Base-by-base conservation (phyloP, 35 echinoderm and acorn worm species). In the Ophiothrix spiculata region DNA sequence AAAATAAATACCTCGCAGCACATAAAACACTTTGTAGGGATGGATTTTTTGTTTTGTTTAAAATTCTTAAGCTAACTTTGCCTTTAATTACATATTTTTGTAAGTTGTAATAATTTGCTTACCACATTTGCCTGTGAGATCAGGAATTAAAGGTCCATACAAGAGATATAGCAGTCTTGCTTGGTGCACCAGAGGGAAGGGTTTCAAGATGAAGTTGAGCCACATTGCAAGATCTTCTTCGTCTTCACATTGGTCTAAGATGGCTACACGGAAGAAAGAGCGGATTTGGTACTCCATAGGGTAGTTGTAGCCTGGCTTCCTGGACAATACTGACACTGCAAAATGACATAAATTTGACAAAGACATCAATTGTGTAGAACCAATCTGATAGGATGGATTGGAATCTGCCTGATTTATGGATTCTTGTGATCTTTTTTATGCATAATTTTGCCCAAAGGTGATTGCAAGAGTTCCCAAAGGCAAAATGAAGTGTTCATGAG, bases 131-230 rank as follows among this genome's bases (percentile, higher is more conserved):
- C 42, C 19, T 49, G 6, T 6, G 19, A 19, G 42, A 10, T n/a
- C 40, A 31, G 42, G 80, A 35, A 81, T 85, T 4, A 89, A 35
- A 39, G 95, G 92, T 79, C 96, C 96, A 90, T 94, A 94, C 15
- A 99, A 32, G 14, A 99, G 82, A 36, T 89, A 87, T 0, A 99
- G 86, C 23, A 99, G 33, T 32, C 92, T 99, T 13, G 96, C 96
- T 60, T 99, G 96, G 31, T 99, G 89, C 10, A 99, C 96, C 73
- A 99, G 81, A 56, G 96, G 96, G 64, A 87, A 94, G 0, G 96
- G 86, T 69, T 87, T 88, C 38, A 99, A 81, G 63, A 99, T 93
- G 74, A 93, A 89, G 40, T 90, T 86, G 1, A 99, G 69, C 92
- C 92, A 99, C 75, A 91, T 89, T 31, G 60, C 86, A 1, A 88